Percentiles rank a stretch among this genome's conserved stretches.
phyloP scores from a whole-genome alignment of 2,888 invertebrate genomes.

The Melinaea marsaeus region DNA sequence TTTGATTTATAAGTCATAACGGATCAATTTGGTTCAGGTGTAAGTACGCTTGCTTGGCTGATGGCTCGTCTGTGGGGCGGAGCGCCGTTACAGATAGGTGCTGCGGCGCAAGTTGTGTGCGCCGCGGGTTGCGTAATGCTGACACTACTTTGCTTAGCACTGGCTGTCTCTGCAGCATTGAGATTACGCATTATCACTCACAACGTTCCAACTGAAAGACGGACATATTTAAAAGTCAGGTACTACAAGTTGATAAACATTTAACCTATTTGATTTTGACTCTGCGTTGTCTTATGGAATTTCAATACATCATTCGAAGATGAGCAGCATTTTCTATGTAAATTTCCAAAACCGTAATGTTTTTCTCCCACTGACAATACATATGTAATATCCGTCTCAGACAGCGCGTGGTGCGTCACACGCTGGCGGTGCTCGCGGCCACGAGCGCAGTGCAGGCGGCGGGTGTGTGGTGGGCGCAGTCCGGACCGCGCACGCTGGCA shows the following conservation, averaged over 20 bases:
- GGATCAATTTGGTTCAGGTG: conserved; percentile 61
- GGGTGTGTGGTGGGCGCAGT: conserved; percentile 66
- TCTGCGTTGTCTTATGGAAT: no score
- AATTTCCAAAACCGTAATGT: no score
- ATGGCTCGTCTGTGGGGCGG: conserved; percentile 83
- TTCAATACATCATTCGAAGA: no score
- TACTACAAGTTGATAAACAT: conserved; percentile 32
- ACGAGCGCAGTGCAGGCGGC: conserved; percentile 61
- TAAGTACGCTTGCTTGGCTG: conserved; percentile 81
- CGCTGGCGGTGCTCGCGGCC: conserved; percentile 54
- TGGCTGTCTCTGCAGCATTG: conserved; percentile 82
- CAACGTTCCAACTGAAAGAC: conserved; percentile 78
- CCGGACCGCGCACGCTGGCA: conserved; percentile 48
- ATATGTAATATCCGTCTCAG: conserved; percentile 33
- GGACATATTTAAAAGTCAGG: conserved; percentile 76
- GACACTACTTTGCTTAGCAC: conserved; percentile 81
- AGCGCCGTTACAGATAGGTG: conserved; percentile 73
- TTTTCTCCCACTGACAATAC: not conserved
- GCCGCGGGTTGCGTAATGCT: conserved; percentile 83
- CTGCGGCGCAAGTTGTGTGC: conserved; percentile 80
- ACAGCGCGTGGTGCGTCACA: conserved; percentile 56
- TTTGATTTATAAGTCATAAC: no score
- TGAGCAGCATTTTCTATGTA: no score
- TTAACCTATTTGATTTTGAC: no score
- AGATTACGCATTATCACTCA: conserved; percentile 78